These are phyloP conservation scores for Drosophila bipectinata DNA, from an alignment of 1,140 invertebrate genomes.

Conservation along the genomic window DNA sequence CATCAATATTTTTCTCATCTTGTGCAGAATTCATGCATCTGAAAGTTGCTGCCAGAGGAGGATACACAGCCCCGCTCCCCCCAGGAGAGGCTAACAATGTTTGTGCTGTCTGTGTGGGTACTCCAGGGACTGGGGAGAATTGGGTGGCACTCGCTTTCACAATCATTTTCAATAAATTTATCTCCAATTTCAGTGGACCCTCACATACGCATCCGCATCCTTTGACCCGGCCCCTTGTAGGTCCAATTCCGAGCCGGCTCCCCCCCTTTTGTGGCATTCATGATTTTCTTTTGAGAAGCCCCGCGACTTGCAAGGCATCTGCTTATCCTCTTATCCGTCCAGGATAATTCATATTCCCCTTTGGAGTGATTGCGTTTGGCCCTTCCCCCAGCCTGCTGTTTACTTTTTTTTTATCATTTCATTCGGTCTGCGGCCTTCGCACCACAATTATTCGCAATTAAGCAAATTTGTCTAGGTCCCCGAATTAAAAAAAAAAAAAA, in stretches of 20 bases:
- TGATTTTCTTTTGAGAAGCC: conserved; percentile 47
- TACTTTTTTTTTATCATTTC: conserved; percentile 45
- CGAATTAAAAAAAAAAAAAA: conserved; percentile 23
- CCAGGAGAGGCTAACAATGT: conserved; percentile 21
- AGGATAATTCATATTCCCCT: conserved; percentile 37
- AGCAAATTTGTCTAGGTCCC: conserved; percentile 75
- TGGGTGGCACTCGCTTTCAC: conserved; percentile 22
- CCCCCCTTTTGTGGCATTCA: conserved; percentile 38
- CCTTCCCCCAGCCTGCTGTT: conserved; percentile 12
- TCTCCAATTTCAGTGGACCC: conserved; percentile 62
- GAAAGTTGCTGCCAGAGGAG: conserved; percentile 26
- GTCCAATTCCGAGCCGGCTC: conserved; percentile 53
- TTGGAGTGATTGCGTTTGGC: conserved; percentile 60
- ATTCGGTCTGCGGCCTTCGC: conserved; percentile 45
- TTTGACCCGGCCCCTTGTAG: conserved; percentile 7
- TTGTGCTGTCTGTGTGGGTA: conserved; percentile 14
- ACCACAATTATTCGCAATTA: conserved; percentile 80
- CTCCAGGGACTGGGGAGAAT: neutral
- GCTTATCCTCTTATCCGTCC: conserved; percentile 33
- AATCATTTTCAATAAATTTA: conserved; percentile 82
- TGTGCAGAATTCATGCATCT: conserved; percentile 54
- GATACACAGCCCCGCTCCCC: neutral
- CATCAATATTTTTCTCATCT: conserved; percentile 71
- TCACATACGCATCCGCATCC: conserved; percentile 7
- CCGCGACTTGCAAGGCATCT: conserved; percentile 6